phyloP scores from a whole-genome alignment of 2,888 invertebrate species.

The Epinotia brunnichana region DNA sequence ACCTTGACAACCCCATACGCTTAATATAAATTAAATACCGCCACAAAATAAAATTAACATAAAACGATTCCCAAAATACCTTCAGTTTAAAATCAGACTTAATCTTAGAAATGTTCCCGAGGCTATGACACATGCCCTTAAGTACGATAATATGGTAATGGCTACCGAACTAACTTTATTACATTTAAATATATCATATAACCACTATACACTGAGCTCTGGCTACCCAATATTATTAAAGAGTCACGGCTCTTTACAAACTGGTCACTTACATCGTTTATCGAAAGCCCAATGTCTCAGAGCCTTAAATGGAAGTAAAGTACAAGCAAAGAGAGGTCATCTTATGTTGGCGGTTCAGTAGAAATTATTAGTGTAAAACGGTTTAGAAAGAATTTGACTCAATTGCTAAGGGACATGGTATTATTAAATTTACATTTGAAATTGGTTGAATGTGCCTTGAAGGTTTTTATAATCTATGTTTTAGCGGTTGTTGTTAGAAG shows the following conservation, averaged over 20 bases:
- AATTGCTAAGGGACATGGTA: slow-evolving; percentile 56
- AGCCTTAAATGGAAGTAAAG: slow-evolving; percentile 11
- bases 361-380: slow-evolving; percentile 68
- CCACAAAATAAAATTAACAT: slow-evolving; percentile 41
- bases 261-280: slow-evolving; percentile 32
- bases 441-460: slow-evolving; percentile 45
- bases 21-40: slow-evolving; percentile 15
- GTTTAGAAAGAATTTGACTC: slow-evolving; percentile 65
- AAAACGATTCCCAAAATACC: slow-evolving; percentile 46
- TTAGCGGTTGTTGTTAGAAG: slow-evolving; percentile 28
- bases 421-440: slow-evolving; percentile 56
- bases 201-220: slow-evolving; percentile 8
- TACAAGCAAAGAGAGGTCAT: slow-evolving; percentile 22
- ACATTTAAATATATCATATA: slow-evolving; percentile 41
- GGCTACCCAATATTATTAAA: not conserved
- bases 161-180: slow-evolving; percentile 58
- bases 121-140: slow-evolving; percentile 70
- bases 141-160: slow-evolving; percentile 65
- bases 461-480: slow-evolving; percentile 39
- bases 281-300: slow-evolving; percentile 43
- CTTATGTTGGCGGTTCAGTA: slow-evolving; percentile 48
- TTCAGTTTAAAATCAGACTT: slow-evolving; percentile 63
- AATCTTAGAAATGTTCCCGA: slow-evolving; percentile 60
- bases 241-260: slow-evolving; percentile 8
- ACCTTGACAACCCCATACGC: slow-evolving; percentile 30